Evolutionary conservation across 2,797 vertebrate species (phyloP), one percentile per base, ranked within the genome.

Genomic region (Synanceia verrucosa): DNA sequence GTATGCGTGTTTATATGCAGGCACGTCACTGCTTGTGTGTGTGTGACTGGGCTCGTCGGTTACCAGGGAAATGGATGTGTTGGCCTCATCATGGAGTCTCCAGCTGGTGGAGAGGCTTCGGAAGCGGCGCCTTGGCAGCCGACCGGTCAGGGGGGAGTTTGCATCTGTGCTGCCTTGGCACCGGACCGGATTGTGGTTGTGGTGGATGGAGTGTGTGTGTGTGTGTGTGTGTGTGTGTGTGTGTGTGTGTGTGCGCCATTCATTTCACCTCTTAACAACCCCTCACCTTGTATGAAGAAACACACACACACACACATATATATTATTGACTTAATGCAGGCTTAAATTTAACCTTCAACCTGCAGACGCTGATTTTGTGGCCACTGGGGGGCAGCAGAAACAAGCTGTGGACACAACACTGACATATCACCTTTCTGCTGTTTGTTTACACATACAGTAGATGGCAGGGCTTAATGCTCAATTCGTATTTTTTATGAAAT

Each of bases 21-120:
- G 84, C 66, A 79, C 51, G 50, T 83, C 63, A 66, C 46, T 69
- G 48, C 13, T 5, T 63, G 75, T 62, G 65, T 81, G 79, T 78
- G 70, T 72, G 80, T 70, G 85, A 74, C 84, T 87, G 89, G 86
- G 90, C 89, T 87, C 80, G 86, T 86, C 72, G 89, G 93, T 95
- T 95, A 94, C 94, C 93, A 94, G 91, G 93, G 94, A 94, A 94
- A 95, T 95, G 92, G 92, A 94, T 94, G 93, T 93, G 94, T 93
- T 94, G 94, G 93, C 94, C 93, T 94, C 92, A 94, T 94, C 93
- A 94, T 90, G 90, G 89, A 90, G 92, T 92, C 93, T 94, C 94
- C 94, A 95, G 94, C 94, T 95, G 94, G 94, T 94, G 93, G 91
- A 93, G 93, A 90, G 88, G 89, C 90, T 93, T 94, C 89, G 94